These are phyloP conservation scores for Sander vitreus DNA, from an alignment of 2,113 vertebrate species.

Conservation along the genomic window DNA sequence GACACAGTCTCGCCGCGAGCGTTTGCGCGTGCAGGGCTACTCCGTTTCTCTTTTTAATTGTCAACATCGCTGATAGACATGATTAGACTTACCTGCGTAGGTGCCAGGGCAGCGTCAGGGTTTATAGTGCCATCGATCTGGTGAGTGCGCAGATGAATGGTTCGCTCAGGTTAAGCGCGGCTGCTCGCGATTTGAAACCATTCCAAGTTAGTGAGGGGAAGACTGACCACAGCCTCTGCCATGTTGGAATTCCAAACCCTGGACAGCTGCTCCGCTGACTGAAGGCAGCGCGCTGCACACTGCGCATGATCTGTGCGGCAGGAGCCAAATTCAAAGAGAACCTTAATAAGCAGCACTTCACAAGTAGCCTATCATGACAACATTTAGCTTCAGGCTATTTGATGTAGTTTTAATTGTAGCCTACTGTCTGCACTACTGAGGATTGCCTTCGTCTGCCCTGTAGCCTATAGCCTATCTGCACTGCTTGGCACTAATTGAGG, in stretches of 20 bases:
- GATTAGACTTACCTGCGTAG: constrained; percentile 91
- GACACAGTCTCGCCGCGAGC: constrained; percentile 61
- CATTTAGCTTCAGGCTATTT: background rate
- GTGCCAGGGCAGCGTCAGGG: constrained; percentile 86
- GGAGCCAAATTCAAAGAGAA: constrained; percentile 96
- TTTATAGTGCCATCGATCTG: constrained; percentile 92
- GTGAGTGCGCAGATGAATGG: constrained; percentile 87
- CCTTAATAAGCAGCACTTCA: constrained; percentile 68
- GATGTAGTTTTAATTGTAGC: constrained; percentile 13
- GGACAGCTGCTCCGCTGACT: constrained; percentile 95
- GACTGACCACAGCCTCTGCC: constrained; percentile 98
- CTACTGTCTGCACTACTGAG: constrained; percentile 11
- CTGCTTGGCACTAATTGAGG: background rate
- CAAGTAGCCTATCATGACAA: constrained; percentile 24
- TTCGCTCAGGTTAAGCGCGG: constrained; percentile 89
- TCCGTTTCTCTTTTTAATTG: constrained; percentile 78
- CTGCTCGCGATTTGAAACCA: constrained; percentile 94
- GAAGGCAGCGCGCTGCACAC: constrained; percentile 90
- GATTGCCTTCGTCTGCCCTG: background rate
- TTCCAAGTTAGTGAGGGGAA: constrained; percentile 96
- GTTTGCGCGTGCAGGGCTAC: constrained; percentile 74
- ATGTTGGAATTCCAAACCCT: constrained; percentile 99
- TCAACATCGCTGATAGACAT: constrained; percentile 77
- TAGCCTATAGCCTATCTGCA: background rate
- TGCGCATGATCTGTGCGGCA: constrained; percentile 91